phyloP scores from a whole-genome alignment of 35 echinoderm and acorn worm genomes.

The Anneissia japonica region DNA sequence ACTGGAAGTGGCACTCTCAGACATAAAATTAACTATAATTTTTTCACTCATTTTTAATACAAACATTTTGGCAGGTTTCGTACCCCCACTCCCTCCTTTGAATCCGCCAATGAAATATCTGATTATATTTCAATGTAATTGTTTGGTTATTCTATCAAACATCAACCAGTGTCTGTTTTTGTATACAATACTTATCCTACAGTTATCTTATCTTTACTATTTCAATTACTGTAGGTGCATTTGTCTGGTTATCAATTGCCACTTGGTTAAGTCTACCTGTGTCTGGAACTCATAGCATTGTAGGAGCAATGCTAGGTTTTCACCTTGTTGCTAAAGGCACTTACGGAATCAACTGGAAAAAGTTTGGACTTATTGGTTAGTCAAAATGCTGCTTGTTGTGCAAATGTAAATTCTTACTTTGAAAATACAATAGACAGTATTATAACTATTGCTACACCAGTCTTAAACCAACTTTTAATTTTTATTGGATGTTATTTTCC shows the following conservation, averaged over 20 bases:
- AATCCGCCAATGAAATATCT: neutral
- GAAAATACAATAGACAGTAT: too few species aligned
- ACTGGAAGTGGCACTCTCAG: neutral
- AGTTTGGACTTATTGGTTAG: conserved; percentile 84
- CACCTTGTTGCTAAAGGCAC: conserved; percentile 80
- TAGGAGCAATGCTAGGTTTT: conserved; percentile 92
- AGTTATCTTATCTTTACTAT: too few species aligned
- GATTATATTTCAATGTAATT: neutral
- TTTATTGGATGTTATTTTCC: too few species aligned
- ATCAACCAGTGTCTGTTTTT: too few species aligned
- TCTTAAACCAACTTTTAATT: too few species aligned
- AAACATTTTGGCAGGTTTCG: neutral
- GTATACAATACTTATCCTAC: too few species aligned
- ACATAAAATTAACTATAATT: neutral
- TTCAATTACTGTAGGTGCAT: too few species aligned
- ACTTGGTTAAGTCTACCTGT: conserved; percentile 77
- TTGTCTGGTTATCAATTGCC: conserved; percentile 83
- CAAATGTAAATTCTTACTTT: too few species aligned
- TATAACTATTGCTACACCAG: too few species aligned
- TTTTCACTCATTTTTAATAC: neutral
- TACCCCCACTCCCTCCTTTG: neutral
- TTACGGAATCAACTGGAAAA: conserved; percentile 70
- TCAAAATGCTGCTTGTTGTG: too few species aligned
- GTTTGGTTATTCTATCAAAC: neutral
- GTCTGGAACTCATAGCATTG: conserved; percentile 91